A percentile compares a stretch with the other conserved stretches of the same genome.
Evolutionary conservation across 2,797 vertebrate species (phyloP).

Genomic region (Meriones psammophilus): DNA sequence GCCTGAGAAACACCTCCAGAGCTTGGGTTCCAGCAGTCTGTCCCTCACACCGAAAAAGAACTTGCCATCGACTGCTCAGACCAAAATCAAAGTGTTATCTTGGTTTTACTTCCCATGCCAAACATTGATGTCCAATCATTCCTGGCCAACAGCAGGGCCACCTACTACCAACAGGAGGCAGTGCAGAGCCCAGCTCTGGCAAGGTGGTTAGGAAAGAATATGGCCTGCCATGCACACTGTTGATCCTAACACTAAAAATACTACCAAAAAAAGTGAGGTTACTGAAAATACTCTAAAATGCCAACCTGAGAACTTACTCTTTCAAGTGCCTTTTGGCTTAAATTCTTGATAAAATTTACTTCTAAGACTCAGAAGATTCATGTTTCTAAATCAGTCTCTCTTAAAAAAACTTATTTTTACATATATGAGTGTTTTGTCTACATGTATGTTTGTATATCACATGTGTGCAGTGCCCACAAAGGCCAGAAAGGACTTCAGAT

Average conservation of each 20-base stretch:
- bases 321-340: slow-evolving; percentile 26
- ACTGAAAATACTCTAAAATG: neutral
- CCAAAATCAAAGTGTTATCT: neutral
- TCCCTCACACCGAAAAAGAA: neutral
- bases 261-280: neutral
- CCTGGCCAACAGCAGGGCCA: neutral
- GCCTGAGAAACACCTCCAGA: neutral
- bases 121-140: neutral
- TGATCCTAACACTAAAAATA: neutral
- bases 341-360: slow-evolving; percentile 69
- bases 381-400: slow-evolving; percentile 33
- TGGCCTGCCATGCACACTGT: fast-evolving
- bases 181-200: neutral
- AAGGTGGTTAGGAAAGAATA: neutral
- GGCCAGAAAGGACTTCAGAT: neutral
- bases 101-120: neutral
- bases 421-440: neutral
- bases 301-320: neutral
- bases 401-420: neutral
- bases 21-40: neutral
- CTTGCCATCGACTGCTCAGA: neutral
- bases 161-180: no score
- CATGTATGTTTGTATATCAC: neutral
- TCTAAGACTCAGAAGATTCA: slow-evolving; percentile 45
- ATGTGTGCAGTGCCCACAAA: neutral